These are phyloP conservation scores for Rhinella marina DNA, from an alignment of 2,797 vertebrate genomes.

Conservation along the genomic window DNA sequence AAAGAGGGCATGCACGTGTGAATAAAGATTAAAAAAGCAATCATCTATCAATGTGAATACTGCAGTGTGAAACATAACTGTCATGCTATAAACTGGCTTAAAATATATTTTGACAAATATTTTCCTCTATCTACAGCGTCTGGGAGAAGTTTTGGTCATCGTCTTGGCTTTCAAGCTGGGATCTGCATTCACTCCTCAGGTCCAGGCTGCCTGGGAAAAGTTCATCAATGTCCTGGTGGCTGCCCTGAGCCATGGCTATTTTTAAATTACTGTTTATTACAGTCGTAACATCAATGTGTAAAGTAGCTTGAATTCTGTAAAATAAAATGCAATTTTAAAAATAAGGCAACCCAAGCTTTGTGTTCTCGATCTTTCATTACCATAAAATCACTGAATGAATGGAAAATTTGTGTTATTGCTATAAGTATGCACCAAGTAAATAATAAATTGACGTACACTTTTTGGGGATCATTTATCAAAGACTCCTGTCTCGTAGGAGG, in stretches of 20 bases:
- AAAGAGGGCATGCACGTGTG: no score
- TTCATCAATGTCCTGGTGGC: conserved; percentile 77
- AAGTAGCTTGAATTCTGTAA: not conserved
- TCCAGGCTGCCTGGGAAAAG: conserved; percentile 81
- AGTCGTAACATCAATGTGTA: conserved; percentile 23
- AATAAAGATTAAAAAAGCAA: no score
- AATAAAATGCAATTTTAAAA: conserved; percentile 24
- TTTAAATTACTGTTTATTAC: conserved; percentile 67
- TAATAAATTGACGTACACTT: no score
- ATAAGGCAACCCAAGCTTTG: not conserved
- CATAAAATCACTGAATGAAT: no score
- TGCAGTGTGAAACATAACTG: not conserved
- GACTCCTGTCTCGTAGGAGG: no score
- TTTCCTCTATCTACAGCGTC: conserved; percentile 61
- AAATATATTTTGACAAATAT: no score
- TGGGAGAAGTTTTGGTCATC: conserved; percentile 80
- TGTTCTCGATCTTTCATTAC: not conserved
- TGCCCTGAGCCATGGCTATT: conserved; percentile 82
- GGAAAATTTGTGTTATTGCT: no score
- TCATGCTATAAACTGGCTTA: no score
- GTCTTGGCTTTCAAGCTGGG: conserved; percentile 75
- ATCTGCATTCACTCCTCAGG: conserved; percentile 70
- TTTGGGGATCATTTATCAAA: no score
- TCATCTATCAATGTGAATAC: no score
- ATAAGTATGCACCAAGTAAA: no score